Base-by-base conservation (phyloP, 2,797 vertebrate species). In the Dicrostonyx torquatus region DNA sequence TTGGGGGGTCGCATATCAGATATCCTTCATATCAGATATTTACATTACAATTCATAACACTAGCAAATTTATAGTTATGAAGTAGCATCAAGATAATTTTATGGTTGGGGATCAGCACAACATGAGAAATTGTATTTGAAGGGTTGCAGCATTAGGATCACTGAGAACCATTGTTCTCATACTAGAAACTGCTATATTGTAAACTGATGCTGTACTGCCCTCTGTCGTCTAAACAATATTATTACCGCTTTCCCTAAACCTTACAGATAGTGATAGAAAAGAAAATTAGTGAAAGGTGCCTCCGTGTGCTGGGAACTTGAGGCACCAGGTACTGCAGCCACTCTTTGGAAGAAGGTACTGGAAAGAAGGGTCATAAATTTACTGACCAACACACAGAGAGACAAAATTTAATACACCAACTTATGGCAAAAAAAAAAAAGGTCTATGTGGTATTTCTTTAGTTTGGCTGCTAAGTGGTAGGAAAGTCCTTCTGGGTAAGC, bases 181-280 rank as follows among this genome's bases (percentile, higher is more conserved):
- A 43, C 70, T 43, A 26, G 37, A 72, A 72, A n/a, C 85, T 80
- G 24, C 22, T 80, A 13, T 10, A n/a, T 40, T 31, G 24, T 48
- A 94, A 90, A 84, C 10, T 72, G 80, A 76, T 90, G 60, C 43
- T 92, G 8, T 62, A 48, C 92, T 82, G 96, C 96, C 97, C 95
- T 58, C 97, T 97, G 77, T n/a, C 26, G 97, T 82, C 77, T 12
- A 55, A 24, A 72, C 18, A 48, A 75, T 48, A 94, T 75, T 80
- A 78, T 12, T 14, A 24, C 3, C 29, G 1, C 64, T 45, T 43
- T 72, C n/a, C 58, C 40, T 4, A 13, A 87, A 20, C 82, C 24
- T 83, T 60, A 45, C 70, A 82, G 6, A 5, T 45, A 20, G 4
- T 11, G 55, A 40, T 29, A 26, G 50, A 58, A 9, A 58, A 55